Base-by-base conservation (phyloP, 1,140 invertebrate genomes). In the Pissodes strobi region DNA sequence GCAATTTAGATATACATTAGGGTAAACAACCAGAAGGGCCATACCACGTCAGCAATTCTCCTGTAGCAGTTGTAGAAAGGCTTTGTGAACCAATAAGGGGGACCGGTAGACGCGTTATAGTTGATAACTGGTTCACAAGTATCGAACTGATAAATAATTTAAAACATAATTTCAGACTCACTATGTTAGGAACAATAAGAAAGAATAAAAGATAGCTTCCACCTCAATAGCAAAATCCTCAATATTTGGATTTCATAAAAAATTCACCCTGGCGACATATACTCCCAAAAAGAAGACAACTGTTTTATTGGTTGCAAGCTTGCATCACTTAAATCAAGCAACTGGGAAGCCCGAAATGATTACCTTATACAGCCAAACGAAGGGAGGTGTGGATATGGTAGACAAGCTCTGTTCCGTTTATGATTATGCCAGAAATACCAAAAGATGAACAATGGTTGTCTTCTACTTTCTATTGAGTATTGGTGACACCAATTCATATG, bases 1-100 rank as follows among this genome's bases (percentile, higher is more conserved):
- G 9, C 12, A 48, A 58, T 43, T 25, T 70, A 48, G 64, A 67
- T 55, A 34, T 71, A 22, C 69, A 68, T 27, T 15, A 63, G 5
- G 65, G 65, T 10, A 10, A 64, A 48, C 61, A 70, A 43, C 56
- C 58, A 34, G 18, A 37, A 22, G 62, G 58, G 13, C 41, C 58
- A 22, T 15, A 55, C 22, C 43, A 41, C 13, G 27, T 38, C 3
- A 19, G 27, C 19, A 64, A n/a, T 6, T 38, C 27, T 15, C 25
- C 38, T 51, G n/a, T 37, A n/a, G 25, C 49, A 25, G 6, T 68
- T 9, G 55, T 53, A 9, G 34, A 19, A 43, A 19, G 67, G 15
- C 34, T 68, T 9, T 66, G 51, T 46, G 13, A 64, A 51, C 52
- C 45, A 18, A 67, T 67, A 19, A 27, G 41, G 13, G 60, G 39